Evolutionary conservation across 2,113 vertebrate genomes (phyloP).

Genomic region (Synodontis membranacea): DNA sequence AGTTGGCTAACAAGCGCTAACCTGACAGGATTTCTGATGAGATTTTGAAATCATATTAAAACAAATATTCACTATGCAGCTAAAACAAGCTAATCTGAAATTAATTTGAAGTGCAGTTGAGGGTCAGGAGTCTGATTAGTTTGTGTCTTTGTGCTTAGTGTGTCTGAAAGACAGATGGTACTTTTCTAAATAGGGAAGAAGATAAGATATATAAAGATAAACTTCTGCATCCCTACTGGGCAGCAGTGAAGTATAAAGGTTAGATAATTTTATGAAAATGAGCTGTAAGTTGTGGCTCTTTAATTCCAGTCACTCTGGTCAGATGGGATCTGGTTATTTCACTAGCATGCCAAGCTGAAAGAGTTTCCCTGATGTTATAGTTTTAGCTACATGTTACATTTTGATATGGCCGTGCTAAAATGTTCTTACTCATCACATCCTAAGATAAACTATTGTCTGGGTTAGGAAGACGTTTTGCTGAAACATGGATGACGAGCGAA

Average conservation of each 20-base stretch:
- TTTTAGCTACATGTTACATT: not conserved
- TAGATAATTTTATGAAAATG: not conserved
- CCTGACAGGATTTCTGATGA: not conserved
- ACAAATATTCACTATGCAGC: not conserved
- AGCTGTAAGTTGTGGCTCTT: not conserved
- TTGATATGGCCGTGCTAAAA: not conserved
- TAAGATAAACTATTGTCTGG: not conserved
- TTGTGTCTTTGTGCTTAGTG: not conserved
- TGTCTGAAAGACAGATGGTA: not conserved
- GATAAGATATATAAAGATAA: not conserved
- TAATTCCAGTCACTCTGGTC: not conserved
- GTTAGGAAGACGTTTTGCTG: not conserved
- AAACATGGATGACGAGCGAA: no score
- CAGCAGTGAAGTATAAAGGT: not conserved
- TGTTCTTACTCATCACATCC: not conserved
- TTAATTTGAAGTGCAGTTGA: no score
- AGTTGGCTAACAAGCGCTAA: not conserved
- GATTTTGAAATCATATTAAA: not conserved
- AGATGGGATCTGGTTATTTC: not conserved
- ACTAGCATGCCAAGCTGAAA: constrained; percentile 1
- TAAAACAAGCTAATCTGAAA: not conserved
- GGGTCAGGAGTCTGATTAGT: not conserved
- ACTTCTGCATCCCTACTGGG: not conserved
- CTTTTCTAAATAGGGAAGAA: not conserved
- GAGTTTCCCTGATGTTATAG: not conserved